These are phyloP conservation scores for Babylonia areolata DNA, from an alignment of 1,140 invertebrate species.

Conservation along the genomic window DNA sequence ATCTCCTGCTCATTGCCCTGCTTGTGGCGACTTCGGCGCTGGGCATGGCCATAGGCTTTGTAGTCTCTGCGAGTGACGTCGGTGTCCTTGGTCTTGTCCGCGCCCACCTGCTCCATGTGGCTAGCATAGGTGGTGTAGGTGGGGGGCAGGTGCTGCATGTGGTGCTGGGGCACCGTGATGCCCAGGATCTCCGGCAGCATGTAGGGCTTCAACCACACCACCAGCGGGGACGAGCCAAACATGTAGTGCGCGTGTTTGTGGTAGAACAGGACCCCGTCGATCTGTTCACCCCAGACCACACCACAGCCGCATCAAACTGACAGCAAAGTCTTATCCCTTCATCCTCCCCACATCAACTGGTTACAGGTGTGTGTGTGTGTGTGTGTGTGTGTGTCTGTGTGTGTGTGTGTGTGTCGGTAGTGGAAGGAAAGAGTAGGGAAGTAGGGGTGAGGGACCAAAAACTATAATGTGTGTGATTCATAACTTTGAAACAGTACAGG, in stretches of 20 bases:
- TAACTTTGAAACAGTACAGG: too few relatives aligned
- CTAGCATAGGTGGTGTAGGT: constrained; percentile 65
- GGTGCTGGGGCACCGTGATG: constrained; percentile 76
- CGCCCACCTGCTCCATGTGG: constrained; percentile 60
- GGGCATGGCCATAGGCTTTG: neutral
- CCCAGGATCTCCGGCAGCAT: constrained; percentile 89
- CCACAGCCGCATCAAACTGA: too few relatives aligned
- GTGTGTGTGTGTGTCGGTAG: neutral
- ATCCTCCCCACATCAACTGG: neutral
- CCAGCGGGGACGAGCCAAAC: constrained; percentile 87
- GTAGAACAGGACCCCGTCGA: constrained; percentile 75
- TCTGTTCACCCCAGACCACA: constrained; percentile 49
- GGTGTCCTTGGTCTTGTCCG: constrained; percentile 36
- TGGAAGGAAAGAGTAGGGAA: too few relatives aligned
- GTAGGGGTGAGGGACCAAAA: too few relatives aligned
- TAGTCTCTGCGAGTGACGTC: neutral
- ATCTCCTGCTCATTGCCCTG: constrained; percentile 12
- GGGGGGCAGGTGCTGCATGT: constrained; percentile 63
- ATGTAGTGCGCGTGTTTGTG: constrained; percentile 82
- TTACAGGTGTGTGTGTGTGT: neutral
- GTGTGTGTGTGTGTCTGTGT: neutral
- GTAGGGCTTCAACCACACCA: constrained; percentile 91
- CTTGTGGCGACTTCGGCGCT: neutral
- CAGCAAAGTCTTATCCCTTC: too few relatives aligned
- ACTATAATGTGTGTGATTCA: too few relatives aligned